Percentiles rank a stretch among this genome's conserved stretches.
Conservation (phyloP, 1,140 invertebrate genomes). For the Pissodes strobi region DNA sequence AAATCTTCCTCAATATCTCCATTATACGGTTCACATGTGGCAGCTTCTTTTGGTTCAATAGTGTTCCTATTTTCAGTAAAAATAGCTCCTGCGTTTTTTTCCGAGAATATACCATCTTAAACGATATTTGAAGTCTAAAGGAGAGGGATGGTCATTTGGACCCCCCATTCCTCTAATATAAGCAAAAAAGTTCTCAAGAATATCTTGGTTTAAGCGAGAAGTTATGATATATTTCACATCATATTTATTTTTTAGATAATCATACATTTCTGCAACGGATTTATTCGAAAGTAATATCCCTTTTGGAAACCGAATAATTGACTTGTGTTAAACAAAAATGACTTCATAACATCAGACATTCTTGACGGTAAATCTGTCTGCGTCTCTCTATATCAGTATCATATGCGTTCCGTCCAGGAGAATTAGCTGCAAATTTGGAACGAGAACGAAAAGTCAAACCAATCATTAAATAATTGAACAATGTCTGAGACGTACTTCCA, state of each 20-base stretch:
- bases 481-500: slow-evolving; percentile 14
- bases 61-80: too few relatives aligned
- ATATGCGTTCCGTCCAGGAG: slow-evolving; percentile 17
- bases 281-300: slow-evolving; percentile 10
- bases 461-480: slow-evolving; percentile 12
- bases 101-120: too few relatives aligned
- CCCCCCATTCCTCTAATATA: too few relatives aligned
- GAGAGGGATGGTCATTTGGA: slow-evolving; percentile 43
- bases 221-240: slow-evolving; percentile 29
- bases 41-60: too few relatives aligned
- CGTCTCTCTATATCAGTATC: slow-evolving; percentile 8
- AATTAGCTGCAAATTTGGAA: slow-evolving; percentile 24
- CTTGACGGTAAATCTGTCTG: slow-evolving; percentile 18
- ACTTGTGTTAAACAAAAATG: slow-evolving; percentile 12
- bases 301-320: too few relatives aligned
- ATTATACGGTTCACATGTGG: neutral
- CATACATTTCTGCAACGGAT: slow-evolving; percentile 13
- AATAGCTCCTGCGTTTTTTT: slow-evolving; percentile 4
- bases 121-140: too few relatives aligned
- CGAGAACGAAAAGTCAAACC: slow-evolving; percentile 21
- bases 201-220: slow-evolving; percentile 39
- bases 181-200: slow-evolving; percentile 44
- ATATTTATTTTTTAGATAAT: slow-evolving; percentile 16
- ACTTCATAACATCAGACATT: slow-evolving; percentile 3
- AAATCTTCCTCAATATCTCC: neutral